Base-by-base conservation (phyloP, 2,113 vertebrate genomes). In the Xyliphius kryptos region DNA sequence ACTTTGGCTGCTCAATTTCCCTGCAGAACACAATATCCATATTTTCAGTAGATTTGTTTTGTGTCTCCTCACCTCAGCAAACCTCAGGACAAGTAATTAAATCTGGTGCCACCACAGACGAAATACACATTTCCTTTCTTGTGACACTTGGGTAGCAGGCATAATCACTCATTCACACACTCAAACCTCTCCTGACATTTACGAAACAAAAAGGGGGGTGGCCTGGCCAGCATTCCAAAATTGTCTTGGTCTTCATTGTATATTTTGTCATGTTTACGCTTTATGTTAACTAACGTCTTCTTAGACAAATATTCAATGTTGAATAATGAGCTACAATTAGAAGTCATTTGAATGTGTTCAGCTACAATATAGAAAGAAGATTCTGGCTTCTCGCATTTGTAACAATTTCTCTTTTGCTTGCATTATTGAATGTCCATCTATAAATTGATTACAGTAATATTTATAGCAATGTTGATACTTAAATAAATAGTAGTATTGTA, bases 71-170 rank as follows among this genome's bases (percentile, higher is more conserved):
- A 56, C 14, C 38, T 15, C 14, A 63, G 60, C 32, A 50, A 43
- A 47, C 56, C 67, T 59, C 46, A 48, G 55, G 55, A 76, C 68
- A 72, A 64, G 47, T 76, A 74, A 77, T 76, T 64, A 71, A 74
- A 60, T 70, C 58, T 43, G 32, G 32, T 61, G 58, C 47, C 49
- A 61, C 66, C 60, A 5, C 50, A 66, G 54, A 40, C 63, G 56
- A 54, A 63, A 50, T 51, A 15, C 36, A 20, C 22, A 58, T 70
- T 76, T 67, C 19, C 48, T 53, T 22, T 47, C 48, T 26, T 38
- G 56, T 69, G 50, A 41, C 50, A 61, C 49, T 56, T 12, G 47
- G 53, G 57, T 44, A 6, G 46, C 52, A 67, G 66, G 55, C 49
- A 61, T 49, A 58, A 64, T 57, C 32, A 72, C 66, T 78, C 51